Percentiles rank a stretch among this genome's conserved stretches.
Conservation (phyloP, 2,797 vertebrate genomes). For the Euthynnus affinis region DNA sequence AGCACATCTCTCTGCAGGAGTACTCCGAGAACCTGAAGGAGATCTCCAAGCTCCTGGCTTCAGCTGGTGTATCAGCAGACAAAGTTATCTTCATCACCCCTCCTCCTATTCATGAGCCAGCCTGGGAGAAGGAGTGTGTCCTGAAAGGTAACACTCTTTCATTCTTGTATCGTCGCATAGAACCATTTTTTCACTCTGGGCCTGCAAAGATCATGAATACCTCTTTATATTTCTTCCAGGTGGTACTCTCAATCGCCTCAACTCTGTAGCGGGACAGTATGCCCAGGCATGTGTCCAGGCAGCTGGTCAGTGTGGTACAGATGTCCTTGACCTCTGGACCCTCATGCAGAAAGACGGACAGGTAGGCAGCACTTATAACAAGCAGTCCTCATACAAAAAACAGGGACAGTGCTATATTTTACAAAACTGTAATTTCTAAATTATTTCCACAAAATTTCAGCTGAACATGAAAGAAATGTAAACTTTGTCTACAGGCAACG, state of each 20-base stretch:
- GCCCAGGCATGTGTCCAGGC: conserved; percentile 89
- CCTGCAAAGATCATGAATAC: background rate
- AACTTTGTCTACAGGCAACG: background rate
- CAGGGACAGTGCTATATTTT: too few relatives aligned
- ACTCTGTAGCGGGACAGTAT: conserved; percentile 88
- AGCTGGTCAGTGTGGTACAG: conserved; percentile 86
- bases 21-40: conserved; percentile 88
- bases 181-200: background rate
- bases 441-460: background rate
- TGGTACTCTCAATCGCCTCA: conserved; percentile 88
- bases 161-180: background rate
- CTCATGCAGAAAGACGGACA: conserved; percentile 92
- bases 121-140: conserved; percentile 92
- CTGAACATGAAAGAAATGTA: background rate
- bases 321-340: conserved; percentile 93
- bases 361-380: conserved; percentile 76
- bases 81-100: conserved; percentile 92
- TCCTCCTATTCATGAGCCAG: conserved; percentile 89
- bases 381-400: too few relatives aligned
- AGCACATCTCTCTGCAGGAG: conserved; percentile 92
- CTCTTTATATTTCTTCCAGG: conserved; percentile 76
- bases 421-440: background rate
- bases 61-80: conserved; percentile 83
- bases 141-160: conserved; percentile 85
- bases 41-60: conserved; percentile 87